Conservation (phyloP, 2,113 vertebrate species). For the Saguinus midas region DNA sequence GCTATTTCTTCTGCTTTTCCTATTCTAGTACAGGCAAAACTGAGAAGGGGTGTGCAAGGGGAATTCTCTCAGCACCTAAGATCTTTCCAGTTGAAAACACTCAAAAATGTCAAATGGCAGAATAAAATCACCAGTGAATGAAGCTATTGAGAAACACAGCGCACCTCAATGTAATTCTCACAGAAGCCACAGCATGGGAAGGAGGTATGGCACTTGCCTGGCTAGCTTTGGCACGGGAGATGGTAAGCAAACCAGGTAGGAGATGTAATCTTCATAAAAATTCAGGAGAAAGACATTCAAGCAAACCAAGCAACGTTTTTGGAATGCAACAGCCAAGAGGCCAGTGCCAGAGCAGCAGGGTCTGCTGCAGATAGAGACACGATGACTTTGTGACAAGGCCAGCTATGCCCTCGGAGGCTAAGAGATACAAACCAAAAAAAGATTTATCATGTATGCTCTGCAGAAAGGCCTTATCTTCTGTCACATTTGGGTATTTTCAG, state of each 20-base stretch:
- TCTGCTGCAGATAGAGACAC: background rate
- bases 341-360: background rate
- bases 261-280: background rate
- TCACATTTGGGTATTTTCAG: conserved; percentile 64
- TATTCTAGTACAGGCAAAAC: background rate
- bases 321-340: background rate
- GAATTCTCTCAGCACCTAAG: background rate
- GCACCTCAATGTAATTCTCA: background rate
- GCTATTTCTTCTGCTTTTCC: background rate
- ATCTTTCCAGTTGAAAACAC: background rate
- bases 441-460: background rate
- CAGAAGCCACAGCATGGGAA: fast-evolving
- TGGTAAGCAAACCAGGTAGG: background rate
- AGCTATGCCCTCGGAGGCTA: background rate
- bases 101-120: background rate
- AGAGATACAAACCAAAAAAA: conserved; percentile 18
- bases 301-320: background rate
- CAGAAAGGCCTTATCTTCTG: conserved; percentile 58
- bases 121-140: background rate
- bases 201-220: background rate
- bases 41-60: background rate
- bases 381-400: background rate
- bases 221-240: background rate
- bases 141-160: background rate
- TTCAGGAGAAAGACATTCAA: background rate